phyloP scores from a whole-genome alignment of 2,888 invertebrate genomes.

The Apantesis nais region DNA sequence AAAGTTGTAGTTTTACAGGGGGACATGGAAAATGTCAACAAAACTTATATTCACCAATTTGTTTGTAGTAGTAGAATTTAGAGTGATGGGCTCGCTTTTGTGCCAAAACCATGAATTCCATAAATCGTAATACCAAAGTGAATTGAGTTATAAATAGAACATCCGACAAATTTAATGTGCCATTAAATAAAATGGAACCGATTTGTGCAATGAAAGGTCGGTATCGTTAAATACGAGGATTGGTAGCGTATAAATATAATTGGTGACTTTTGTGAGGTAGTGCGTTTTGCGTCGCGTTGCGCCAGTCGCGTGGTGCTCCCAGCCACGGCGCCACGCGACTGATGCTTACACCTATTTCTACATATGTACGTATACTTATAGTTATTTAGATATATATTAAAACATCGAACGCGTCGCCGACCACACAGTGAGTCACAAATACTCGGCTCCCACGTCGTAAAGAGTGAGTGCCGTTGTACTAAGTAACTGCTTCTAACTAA shows the following conservation, averaged over 20 bases:
- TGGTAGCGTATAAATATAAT: background rate
- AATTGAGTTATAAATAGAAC: background rate
- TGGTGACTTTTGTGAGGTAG: background rate
- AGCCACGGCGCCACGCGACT: constrained; percentile 19
- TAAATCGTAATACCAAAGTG: background rate
- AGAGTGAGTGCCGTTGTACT: background rate
- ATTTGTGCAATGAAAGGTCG: background rate
- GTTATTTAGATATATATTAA: background rate
- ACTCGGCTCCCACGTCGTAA: background rate
- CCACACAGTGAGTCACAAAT: background rate
- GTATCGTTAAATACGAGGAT: background rate
- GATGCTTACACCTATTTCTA: constrained; percentile 1
- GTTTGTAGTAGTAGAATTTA: background rate
- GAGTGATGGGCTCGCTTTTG: background rate
- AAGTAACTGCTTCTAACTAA: background rate
- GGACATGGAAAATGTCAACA: background rate
- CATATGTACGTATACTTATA: constrained; percentile 12
- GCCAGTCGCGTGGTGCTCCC: constrained; percentile 18
- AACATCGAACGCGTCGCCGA: constrained; percentile 15
- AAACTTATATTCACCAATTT: background rate
- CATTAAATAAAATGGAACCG: background rate
- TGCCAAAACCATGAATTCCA: background rate
- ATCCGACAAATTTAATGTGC: background rate
- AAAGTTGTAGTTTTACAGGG: background rate
- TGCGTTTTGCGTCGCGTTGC: background rate